A percentile compares a stretch with the other conserved stretches of the same genome.
Conservation (phyloP, 2,113 vertebrate genomes). For the Synchiropus splendidus region DNA sequence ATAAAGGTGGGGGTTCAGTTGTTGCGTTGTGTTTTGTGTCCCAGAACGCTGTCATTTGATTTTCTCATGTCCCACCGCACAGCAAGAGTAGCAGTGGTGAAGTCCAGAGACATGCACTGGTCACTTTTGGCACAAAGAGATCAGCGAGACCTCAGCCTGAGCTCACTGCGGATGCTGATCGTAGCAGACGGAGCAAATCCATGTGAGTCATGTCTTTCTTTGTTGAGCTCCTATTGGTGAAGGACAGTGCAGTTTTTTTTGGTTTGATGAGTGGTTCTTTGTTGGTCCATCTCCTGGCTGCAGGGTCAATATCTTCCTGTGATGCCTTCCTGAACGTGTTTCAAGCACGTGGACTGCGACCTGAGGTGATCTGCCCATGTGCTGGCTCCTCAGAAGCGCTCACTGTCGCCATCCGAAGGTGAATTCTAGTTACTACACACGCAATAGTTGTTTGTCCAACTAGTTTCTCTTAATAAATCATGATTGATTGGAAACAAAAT, state of each 20-base stretch:
- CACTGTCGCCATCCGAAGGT: conserved; percentile 93
- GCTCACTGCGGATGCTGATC: conserved; percentile 86
- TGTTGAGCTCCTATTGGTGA: too few species aligned
- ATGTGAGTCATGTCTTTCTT: conserved; percentile 86
- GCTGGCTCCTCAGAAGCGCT: conserved; percentile 86
- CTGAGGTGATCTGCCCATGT: conserved; percentile 93
- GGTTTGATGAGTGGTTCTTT: too few species aligned
- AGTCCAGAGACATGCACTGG: conserved; percentile 98
- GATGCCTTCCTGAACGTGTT: conserved; percentile 96
- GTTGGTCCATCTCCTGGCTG: not conserved
- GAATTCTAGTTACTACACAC: conserved; percentile 27
- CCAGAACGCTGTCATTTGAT: conserved; percentile 8
- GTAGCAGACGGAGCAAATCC: conserved; percentile 94
- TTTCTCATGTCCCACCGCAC: conserved; percentile 12
- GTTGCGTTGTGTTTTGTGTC: not conserved
- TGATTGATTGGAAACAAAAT: too few species aligned
- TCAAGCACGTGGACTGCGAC: conserved; percentile 83
- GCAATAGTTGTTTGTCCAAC: too few species aligned
- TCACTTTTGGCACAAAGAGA: conserved; percentile 91
- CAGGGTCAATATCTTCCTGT: conserved; percentile 97
- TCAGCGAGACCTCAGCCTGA: conserved; percentile 85
- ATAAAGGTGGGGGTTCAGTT: conserved; percentile 74
- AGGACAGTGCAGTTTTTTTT: too few species aligned
- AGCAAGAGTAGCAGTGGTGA: conserved; percentile 86
- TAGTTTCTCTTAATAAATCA: too few species aligned